Conservation (phyloP, 2,797 vertebrate genomes). For the Pseudotriccus pelzelni region DNA sequence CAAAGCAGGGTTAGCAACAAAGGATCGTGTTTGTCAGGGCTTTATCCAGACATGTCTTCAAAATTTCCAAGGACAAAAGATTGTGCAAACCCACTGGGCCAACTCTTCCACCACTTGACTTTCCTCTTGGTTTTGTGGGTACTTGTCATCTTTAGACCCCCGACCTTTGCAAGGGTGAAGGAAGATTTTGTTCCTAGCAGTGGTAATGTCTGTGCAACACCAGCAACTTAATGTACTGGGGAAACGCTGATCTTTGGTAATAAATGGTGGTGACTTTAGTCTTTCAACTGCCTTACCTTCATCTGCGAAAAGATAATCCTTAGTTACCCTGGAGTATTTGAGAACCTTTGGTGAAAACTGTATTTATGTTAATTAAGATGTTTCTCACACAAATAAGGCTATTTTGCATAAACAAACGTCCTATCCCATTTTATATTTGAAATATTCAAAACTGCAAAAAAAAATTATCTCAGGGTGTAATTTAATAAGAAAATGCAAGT, state of each 20-base stretch:
- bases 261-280: neutral
- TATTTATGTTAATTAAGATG: neutral
- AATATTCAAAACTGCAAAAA: neutral
- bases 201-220: neutral
- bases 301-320: neutral
- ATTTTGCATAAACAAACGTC: neutral
- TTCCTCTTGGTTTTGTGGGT: neutral
- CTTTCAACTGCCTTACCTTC: neutral
- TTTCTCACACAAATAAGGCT: slow-evolving; percentile 1
- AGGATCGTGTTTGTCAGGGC: neutral
- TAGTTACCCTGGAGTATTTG: neutral
- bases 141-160: neutral
- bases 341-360: neutral
- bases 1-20: neutral
- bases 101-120: neutral
- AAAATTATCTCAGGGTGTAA: slow-evolving; percentile 23
- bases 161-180: neutral
- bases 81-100: neutral
- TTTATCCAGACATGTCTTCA: neutral
- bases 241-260: neutral
- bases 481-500: slow-evolving; percentile 42
- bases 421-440: neutral
- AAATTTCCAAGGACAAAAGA: neutral
- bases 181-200: neutral
- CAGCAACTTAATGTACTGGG: neutral